A percentile compares a stretch with the other conserved stretches of the same genome.
These are phyloP conservation scores for Pristionchus fissidentatus DNA, from an alignment of 2,888 invertebrate species.

Conservation along the genomic window DNA sequence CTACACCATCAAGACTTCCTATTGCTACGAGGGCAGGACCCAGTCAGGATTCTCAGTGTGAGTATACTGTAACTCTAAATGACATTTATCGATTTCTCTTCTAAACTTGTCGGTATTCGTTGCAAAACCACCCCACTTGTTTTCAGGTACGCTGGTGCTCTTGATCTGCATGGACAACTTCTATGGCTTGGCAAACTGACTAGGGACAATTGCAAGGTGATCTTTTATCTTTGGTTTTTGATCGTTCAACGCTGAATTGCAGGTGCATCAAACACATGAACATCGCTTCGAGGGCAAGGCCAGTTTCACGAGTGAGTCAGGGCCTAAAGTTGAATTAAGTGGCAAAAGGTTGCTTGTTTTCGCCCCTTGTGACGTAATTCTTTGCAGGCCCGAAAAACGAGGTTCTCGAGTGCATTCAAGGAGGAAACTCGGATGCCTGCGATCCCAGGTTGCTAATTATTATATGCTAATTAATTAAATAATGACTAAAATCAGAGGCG, in stretches of 20 bases:
- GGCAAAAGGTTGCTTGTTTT: neutral
- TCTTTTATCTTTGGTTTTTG: neutral
- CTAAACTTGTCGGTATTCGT: neutral
- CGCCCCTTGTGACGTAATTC: no score
- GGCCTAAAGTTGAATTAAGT: neutral
- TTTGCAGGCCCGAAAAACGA: neutral
- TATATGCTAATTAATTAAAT: neutral
- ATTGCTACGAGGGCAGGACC: conserved; percentile 14
- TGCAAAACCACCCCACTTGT: neutral
- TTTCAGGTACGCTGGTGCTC: conserved; percentile 11
- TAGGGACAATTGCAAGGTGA: conserved; percentile 13
- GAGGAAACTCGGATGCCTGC: conserved; percentile 17
- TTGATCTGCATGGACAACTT: conserved; percentile 10
- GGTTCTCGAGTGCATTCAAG: conserved; percentile 18
- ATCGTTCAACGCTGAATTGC: neutral
- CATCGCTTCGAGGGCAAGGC: conserved; percentile 17
- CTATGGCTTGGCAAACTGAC: conserved; percentile 27
- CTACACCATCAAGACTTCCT: conserved; percentile 24
- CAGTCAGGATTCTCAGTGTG: conserved; percentile 17
- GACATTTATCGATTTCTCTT: neutral
- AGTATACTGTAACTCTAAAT: neutral
- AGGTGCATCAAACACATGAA: neutral
- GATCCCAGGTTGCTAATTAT: conserved; percentile 1
- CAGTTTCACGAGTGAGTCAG: neutral
- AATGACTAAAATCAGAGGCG: neutral